Conservation (phyloP, 2,113 vertebrate species). For the Lamprotornis superbus region DNA sequence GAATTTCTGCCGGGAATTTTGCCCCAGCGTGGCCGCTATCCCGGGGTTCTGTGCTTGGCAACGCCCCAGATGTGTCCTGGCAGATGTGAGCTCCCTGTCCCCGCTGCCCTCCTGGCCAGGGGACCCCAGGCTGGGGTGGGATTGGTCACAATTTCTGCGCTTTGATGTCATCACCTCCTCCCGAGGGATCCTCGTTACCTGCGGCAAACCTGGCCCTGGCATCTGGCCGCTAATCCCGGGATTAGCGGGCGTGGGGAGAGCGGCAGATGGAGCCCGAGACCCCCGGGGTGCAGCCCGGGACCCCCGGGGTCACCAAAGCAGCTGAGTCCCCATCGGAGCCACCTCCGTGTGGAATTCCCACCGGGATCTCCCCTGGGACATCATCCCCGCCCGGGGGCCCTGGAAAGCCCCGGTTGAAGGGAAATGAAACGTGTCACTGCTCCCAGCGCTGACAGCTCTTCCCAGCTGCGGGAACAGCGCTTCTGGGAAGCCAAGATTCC, state of each 20-base stretch:
- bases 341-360: background rate
- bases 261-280: background rate
- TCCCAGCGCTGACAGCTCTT: fast-evolving
- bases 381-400: background rate
- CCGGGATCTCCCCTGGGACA: background rate
- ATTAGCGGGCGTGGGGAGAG: background rate
- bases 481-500: background rate
- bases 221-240: slow-evolving; percentile 10
- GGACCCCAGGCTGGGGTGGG: background rate
- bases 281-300: background rate
- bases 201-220: background rate
- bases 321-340: fast-evolving
- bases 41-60: fast-evolving
- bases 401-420: background rate
- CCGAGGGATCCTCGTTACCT: background rate
- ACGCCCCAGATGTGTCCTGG: background rate
- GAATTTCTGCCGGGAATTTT: background rate
- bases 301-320: background rate
- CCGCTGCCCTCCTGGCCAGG: background rate
- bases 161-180: background rate
- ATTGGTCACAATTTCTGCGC: background rate
- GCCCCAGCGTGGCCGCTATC: fast-evolving
- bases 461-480: background rate
- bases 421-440: fast-evolving
- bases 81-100: background rate